These are phyloP conservation scores for Acropternis orthonyx DNA, from an alignment of 2,797 vertebrate genomes.

Conservation along the genomic window DNA sequence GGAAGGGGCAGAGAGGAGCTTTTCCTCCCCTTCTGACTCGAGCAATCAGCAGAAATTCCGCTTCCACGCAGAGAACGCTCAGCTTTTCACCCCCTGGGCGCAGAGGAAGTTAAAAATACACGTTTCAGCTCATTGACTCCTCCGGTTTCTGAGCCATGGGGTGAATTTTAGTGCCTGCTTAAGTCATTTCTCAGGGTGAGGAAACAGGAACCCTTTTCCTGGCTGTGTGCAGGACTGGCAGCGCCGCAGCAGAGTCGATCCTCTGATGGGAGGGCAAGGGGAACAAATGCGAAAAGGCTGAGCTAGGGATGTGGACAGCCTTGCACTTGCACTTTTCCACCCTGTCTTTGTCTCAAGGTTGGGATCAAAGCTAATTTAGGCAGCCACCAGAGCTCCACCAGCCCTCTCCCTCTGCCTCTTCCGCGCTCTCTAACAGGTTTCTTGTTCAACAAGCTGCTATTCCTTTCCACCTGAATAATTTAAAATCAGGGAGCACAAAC, in stretches of 20 bases:
- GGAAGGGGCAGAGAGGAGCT: not conserved
- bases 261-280: not conserved
- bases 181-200: not conserved
- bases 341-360: rapidly evolving
- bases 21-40: not conserved
- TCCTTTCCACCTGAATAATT: not conserved
- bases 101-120: not conserved
- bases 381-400: not conserved
- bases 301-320: not conserved
- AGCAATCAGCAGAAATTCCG: not conserved
- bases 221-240: too few relatives aligned
- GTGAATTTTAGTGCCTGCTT: not conserved
- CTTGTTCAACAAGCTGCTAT: not conserved
- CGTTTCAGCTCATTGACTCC: not conserved
- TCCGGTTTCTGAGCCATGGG: not conserved
- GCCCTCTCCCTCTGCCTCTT: not conserved
- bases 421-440: not conserved
- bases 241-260: too few relatives aligned
- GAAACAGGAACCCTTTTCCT: not conserved
- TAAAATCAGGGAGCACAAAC: not conserved
- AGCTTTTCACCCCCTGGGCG: not conserved
- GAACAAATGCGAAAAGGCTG: not conserved
- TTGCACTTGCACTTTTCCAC: not conserved
- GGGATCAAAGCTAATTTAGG: not conserved
- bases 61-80: not conserved